These are phyloP conservation scores for Lypha dubia DNA, from an alignment of 2,888 invertebrate genomes.

Conservation along the genomic window DNA sequence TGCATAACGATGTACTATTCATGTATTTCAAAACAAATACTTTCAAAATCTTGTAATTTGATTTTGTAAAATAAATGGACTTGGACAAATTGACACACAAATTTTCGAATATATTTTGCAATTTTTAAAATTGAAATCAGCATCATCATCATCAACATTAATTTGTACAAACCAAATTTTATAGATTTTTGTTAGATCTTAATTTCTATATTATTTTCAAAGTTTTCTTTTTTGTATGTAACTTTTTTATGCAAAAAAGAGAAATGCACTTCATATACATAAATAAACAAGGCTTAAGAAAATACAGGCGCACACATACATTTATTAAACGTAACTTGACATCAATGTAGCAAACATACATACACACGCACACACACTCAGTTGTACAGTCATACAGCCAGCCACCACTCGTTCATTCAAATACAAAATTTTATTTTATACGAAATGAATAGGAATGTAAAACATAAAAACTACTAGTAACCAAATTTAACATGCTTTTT, in stretches of 20 bases:
- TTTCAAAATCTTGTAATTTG: constrained; percentile 1
- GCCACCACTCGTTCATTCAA: neutral
- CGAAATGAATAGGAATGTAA: constrained; percentile 5
- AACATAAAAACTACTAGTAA: constrained; percentile 26
- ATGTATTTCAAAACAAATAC: neutral
- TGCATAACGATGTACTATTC: neutral
- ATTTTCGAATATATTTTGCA: neutral
- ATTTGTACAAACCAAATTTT: neutral
- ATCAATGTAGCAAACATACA: constrained; percentile 31
- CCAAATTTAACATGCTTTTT: constrained; percentile 49
- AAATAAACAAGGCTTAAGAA: constrained; percentile 35
- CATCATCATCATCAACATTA: neutral
- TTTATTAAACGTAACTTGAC: constrained; percentile 60
- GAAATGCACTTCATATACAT: neutral
- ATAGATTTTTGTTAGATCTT: neutral
- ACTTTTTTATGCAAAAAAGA: neutral
- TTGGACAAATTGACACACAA: neutral
- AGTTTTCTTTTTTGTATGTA: neutral
- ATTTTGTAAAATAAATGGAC: constrained; percentile 24
- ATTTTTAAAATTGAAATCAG: neutral
- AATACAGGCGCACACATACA: constrained; percentile 28
- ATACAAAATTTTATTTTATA: constrained; percentile 22
- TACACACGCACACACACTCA: neutral
- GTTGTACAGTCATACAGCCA: neutral
- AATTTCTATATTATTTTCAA: neutral